Evolutionary conservation across 2,113 vertebrate genomes (phyloP).

Genomic region (Paraplagusia blochii): DNA sequence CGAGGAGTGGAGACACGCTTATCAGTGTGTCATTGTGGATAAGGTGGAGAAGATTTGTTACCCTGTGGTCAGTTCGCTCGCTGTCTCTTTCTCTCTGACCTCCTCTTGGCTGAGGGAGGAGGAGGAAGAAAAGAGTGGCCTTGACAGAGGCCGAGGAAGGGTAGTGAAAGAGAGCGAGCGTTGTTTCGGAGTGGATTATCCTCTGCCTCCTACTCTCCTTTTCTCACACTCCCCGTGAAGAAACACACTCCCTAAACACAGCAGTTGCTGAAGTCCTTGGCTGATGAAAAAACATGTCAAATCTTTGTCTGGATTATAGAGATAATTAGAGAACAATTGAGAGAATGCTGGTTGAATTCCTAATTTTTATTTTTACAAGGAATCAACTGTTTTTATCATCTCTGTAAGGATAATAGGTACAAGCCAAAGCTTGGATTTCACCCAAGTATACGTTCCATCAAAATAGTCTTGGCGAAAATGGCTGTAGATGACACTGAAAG

Average conservation of each 20-base stretch:
- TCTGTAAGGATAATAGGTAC: too few relatives aligned
- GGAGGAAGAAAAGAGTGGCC: slow-evolving; percentile 73
- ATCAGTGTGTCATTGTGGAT: slow-evolving; percentile 73
- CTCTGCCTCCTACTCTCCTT: slow-evolving; percentile 44
- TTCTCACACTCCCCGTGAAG: slow-evolving; percentile 56
- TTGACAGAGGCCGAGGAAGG: slow-evolving; percentile 69
- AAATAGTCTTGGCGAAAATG: too few relatives aligned
- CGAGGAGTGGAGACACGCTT: slow-evolving; percentile 73
- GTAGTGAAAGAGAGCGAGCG: slow-evolving; percentile 51
- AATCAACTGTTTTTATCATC: too few relatives aligned
- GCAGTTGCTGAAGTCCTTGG: slow-evolving; percentile 49
- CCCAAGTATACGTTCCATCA: too few relatives aligned
- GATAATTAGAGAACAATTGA: too few relatives aligned
- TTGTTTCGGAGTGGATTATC: slow-evolving; percentile 51
- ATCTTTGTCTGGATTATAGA: too few relatives aligned
- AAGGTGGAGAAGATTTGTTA: slow-evolving; percentile 73
- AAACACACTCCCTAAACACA: slow-evolving; percentile 65
- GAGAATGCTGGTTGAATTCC: too few relatives aligned
- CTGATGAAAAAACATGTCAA: too few relatives aligned
- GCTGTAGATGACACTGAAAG: too few relatives aligned
- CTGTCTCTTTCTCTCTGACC: slow-evolving; percentile 55
- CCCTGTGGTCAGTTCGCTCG: slow-evolving; percentile 38
- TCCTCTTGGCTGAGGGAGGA: slow-evolving; percentile 50
- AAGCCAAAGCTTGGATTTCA: too few relatives aligned
- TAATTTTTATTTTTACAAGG: too few relatives aligned